Percentiles rank a stretch among this genome's conserved stretches.
Evolutionary conservation across 1,140 invertebrate species (phyloP).

Genomic region (Drosophila ambigua): DNA sequence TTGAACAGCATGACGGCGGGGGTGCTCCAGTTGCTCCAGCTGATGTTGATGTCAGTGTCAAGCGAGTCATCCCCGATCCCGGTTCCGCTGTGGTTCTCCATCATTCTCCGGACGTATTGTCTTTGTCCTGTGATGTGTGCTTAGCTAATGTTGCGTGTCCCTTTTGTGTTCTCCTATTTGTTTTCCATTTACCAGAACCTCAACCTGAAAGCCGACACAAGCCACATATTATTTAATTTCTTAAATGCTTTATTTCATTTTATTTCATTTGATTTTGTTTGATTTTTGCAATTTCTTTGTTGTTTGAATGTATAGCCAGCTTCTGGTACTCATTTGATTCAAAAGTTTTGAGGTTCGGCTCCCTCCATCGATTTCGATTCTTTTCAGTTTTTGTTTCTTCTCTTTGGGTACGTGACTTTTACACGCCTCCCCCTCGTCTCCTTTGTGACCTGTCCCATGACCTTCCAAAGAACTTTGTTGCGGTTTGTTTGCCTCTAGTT

Average conservation of each 20-base stretch:
- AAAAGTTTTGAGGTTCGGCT: constrained; percentile 31
- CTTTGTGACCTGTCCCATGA: constrained; percentile 34
- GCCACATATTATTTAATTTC: constrained; percentile 61
- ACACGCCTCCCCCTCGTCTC: constrained; percentile 6
- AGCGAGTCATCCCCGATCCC: constrained; percentile 35
- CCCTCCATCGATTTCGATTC: constrained; percentile 24
- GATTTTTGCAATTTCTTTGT: constrained; percentile 16
- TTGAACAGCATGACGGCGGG: constrained; percentile 51
- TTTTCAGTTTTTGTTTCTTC: constrained; percentile 54
- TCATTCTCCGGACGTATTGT: constrained; percentile 4
- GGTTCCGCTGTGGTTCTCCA: constrained; percentile 42
- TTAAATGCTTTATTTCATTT: constrained; percentile 6
- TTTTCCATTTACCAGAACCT: constrained; percentile 64
- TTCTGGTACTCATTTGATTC: constrained; percentile 49
- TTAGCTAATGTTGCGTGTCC: constrained; percentile 68
- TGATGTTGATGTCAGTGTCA: constrained; percentile 22
- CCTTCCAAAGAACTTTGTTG: constrained; percentile 31
- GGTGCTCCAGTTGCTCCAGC: constrained; percentile 66
- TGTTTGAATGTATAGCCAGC: constrained; percentile 24
- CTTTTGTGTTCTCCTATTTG: constrained; percentile 55
- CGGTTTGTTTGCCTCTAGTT: constrained; percentile 26
- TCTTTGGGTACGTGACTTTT: constrained; percentile 43
- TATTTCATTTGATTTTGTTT: constrained; percentile 19
- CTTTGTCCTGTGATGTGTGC: constrained; percentile 28
- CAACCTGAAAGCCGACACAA: constrained; percentile 38